Percentiles rank a stretch among this genome's conserved stretches.
Conservation (phyloP, 2,113 vertebrate species). For the Morphnarchus princeps region DNA sequence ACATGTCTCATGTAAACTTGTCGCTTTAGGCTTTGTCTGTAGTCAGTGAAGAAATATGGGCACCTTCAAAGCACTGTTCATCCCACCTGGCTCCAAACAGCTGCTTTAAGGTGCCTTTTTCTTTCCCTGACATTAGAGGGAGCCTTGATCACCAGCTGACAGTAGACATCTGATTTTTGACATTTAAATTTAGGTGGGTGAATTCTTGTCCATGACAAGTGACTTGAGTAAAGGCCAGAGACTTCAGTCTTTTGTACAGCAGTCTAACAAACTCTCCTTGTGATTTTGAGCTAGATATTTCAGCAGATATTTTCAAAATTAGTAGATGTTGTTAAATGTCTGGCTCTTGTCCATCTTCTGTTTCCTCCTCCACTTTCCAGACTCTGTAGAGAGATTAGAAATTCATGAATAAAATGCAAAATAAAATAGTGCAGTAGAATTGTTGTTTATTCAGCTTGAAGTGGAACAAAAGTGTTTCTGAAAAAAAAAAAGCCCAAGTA, state of each 20-base stretch:
- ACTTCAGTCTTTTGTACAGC: background rate
- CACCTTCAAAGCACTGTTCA: background rate
- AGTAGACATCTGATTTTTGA: background rate
- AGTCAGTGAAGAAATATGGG: background rate
- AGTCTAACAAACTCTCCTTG: background rate
- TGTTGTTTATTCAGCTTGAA: conserved; percentile 10
- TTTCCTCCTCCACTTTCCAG: background rate
- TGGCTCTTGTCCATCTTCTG: background rate
- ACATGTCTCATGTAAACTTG: background rate
- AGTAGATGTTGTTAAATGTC: background rate
- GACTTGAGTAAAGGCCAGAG: background rate
- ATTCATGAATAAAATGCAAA: background rate
- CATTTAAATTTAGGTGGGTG: background rate
- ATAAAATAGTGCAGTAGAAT: background rate
- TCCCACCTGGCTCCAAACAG: background rate
- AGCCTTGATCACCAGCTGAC: background rate
- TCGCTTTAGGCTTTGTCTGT: background rate
- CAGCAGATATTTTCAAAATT: background rate
- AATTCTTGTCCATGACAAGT: background rate
- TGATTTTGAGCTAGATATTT: background rate
- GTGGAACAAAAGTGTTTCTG: background rate
- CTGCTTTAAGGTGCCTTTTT: background rate
- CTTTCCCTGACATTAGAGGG: background rate
- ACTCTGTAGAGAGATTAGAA: background rate
- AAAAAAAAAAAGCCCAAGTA: background rate